Base-by-base conservation (phyloP, 2,113 vertebrate genomes). In the Nyctibius bracteatus region DNA sequence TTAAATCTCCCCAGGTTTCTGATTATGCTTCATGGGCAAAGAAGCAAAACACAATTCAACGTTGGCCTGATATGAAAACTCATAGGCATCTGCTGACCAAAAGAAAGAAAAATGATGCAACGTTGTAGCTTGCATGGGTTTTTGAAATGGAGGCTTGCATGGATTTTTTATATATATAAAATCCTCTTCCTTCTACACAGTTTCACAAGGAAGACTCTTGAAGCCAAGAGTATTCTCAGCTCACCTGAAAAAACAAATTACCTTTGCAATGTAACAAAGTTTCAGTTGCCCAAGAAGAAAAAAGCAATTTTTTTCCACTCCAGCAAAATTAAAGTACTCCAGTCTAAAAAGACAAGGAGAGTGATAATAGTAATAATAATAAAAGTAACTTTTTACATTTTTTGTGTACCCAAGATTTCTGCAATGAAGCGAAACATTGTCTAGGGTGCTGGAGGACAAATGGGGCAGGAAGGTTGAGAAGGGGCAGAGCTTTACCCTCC, bases 11-110 rank as follows among this genome's bases (percentile, higher is more conserved):
- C 77, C 61, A 65, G 81, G 87, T 91, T 95, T 91, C 93, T 94
- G 73, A 94, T 94, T 87, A 85, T 81, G 62, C 35, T 85, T 35
- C 28, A 43, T 20, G 43, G 68, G 59, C 83, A 79, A 71, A 94
- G 77, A 81, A 91, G 73, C 27, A 91, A 96, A 92, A 88, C 43
- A 91, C 86, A 91, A 86, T 92, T 94, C 57, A 78, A 84, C 94
- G 83, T 37, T 43, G 33, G 37, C 71, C 71, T 93, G 92, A 59
- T 95, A 74, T 80, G 90, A 96, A 94, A 94, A 88, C 46, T 92
- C 91, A 66, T 47, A 90, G 82, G 72, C 63, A 61, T 81, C 95
- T 93, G 81, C 74, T 90, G 86, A 86, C 57, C 83, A 55, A 75
- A 92, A 46, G 71, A 65, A 90, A 72, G 82, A 77, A 93, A 93